phyloP scores from a whole-genome alignment of 1,140 invertebrate species.

The Hypsibius dujardini region DNA sequence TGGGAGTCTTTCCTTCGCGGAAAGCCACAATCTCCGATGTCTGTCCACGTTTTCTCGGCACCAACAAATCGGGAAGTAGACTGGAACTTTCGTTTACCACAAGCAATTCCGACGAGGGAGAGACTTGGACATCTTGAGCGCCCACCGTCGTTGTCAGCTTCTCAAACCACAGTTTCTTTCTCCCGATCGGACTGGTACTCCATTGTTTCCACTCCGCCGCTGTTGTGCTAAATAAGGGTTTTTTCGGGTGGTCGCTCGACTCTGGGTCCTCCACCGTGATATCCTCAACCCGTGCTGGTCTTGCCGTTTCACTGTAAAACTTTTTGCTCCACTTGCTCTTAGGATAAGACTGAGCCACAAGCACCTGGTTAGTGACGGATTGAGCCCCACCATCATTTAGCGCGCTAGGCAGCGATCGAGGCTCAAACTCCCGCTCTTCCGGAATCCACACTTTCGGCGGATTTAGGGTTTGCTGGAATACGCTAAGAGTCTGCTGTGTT shows the following conservation, averaged over 20 bases:
- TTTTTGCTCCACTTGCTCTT: background rate
- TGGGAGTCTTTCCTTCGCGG: no score
- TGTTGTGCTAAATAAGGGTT: no score
- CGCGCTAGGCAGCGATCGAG: background rate
- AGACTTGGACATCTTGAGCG: background rate
- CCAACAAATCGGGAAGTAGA: no score
- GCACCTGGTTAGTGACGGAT: background rate
- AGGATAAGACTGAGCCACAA: background rate
- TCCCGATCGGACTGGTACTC: background rate
- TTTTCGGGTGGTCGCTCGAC: background rate
- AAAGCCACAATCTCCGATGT: no score
- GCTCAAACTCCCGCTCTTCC: no score
- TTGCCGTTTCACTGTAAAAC: background rate
- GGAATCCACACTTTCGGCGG: no score
- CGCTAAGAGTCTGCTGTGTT: no score
- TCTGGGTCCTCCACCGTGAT: background rate
- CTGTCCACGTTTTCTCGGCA: no score
- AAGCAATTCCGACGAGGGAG: no score
- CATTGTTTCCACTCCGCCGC: background rate
- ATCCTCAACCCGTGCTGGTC: background rate
- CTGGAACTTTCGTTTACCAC: no score
- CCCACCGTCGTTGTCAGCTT: background rate
- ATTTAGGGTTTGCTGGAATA: no score
- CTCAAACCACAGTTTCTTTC: background rate
- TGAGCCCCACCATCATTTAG: background rate